Evolutionary conservation across 2,797 vertebrate species (phyloP), one percentile per base, ranked within the genome.

Genomic region (Betta splendens): DNA sequence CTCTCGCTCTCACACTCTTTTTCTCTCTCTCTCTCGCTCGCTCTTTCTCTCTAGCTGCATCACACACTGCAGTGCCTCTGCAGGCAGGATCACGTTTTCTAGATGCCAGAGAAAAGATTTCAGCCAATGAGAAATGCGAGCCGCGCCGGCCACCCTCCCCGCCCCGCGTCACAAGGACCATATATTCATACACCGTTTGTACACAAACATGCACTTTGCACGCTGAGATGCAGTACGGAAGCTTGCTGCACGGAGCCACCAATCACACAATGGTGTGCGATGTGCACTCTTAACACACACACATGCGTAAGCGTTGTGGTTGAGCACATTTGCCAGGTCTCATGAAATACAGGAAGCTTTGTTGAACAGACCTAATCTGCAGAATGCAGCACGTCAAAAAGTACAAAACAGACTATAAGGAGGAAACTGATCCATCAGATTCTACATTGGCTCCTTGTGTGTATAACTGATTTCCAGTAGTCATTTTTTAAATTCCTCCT

Each of bases 21-120:
- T 62, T 55, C 60, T 31, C 60, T 45, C 28, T 13, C 82, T 53
- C 74, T 70, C 65, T 73, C 69, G 69, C 63, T 66, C 62, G 23
- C 50, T 48, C 60, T 46, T 77, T 80, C 74, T 85, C 79, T 75
- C 83, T 83, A 78, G 66, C 85, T 85, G 89, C 89, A 91, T 88
- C 89, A 83, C 84, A 85, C 83, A 89, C 92, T 93, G 92, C 92
- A 93, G 92, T 92, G 88, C 87, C 89, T 90, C 91, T 92, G 92
- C 92, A 93, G 91, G 87, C 91, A 84, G 87, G 70, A 90, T 91
- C 89, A 90, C 81, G 84, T 89, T 92, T 88, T 88, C 79, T 85
- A 75, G 77, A 77, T 80, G 81, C 83, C 85, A 88, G 84, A 87
- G 86, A 89, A 91, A 87, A 84, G 68, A 67, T 84, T 77, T 65